Percentiles rank a stretch among this genome's conserved stretches.
phyloP scores from a whole-genome alignment of 2,888 invertebrate genomes.

The Linnaemya tessellans region DNA sequence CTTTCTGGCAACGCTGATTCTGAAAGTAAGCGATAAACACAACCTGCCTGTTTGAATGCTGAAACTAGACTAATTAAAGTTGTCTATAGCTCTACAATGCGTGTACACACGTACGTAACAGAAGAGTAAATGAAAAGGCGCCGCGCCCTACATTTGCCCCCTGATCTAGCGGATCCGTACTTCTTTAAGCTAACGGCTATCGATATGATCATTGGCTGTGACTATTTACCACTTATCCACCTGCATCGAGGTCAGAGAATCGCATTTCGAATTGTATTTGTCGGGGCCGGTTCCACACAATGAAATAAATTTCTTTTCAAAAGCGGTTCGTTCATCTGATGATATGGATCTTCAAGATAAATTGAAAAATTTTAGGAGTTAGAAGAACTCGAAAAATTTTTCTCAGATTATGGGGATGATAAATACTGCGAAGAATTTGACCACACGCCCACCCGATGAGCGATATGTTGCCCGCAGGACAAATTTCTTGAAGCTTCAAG shows the following conservation, averaged over 20 bases:
- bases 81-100: too few relatives aligned
- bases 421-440: too few relatives aligned
- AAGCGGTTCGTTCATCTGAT: not conserved
- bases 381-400: constrained; percentile 5
- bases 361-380: constrained; percentile 4
- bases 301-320: not conserved
- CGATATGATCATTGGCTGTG: constrained; percentile 46
- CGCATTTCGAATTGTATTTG: not conserved
- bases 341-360: constrained; percentile 1
- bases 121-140: too few relatives aligned
- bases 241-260: not conserved
- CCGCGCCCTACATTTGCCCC: too few relatives aligned
- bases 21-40: too few relatives aligned
- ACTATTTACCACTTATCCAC: constrained; percentile 20
- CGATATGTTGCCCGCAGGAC: constrained; percentile 3
- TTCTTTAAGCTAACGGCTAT: constrained; percentile 28
- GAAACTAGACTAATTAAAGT: too few relatives aligned
- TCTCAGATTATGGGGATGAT: not conserved
- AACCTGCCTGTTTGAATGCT: too few relatives aligned
- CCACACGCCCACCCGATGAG: not conserved
- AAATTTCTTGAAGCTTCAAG: not conserved
- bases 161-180: constrained; percentile 39
- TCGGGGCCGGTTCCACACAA: not conserved
- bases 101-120: too few relatives aligned
- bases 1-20: too few relatives aligned